Evolutionary conservation across 2,797 vertebrate genomes (phyloP), one percentile per base, ranked within the genome.

Genomic region (Hippoglossus hippoglossus): DNA sequence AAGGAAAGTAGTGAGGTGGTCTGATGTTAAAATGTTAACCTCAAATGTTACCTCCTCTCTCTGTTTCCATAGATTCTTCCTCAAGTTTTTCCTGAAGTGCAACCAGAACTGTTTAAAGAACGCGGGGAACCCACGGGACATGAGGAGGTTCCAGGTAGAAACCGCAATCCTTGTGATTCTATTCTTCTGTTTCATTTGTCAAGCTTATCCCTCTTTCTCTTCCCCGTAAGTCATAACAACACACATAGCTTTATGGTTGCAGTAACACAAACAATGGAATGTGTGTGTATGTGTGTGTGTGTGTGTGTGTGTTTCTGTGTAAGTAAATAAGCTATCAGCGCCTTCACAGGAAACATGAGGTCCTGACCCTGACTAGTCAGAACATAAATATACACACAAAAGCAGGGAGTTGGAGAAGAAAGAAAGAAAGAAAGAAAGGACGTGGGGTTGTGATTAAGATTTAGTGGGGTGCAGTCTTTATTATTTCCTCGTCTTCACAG

Each of bases 81-180:
- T 99, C 90, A 99, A 99, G 93, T 99, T 98, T 93, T 99, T 99
- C 94, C 96, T 99, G 90, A 99, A 99, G 94, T 99, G 98, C 94
- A 99, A 99, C 95, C 98, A 99, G 94, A 99, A 99, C 94, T 99
- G 98, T 94, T 94, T 99, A 94, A 99, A 99, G 94, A 99, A 99
- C 89, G 98, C 98, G 52, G 98, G 98, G 92, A 99, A 99, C 92
- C 98, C 98, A 54, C 94, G 98, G 81, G 98, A 99, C 91, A 99
- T 99, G 98, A 95, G 98, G 71, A 96, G 98, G 93, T 99, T 99
- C 94, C 98, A 99, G 97, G 98, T 99, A 89, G 15, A 68, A 54
- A 63, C 54, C 28, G 22, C 13, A 53, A 55, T 19, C 50, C 34
- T 21, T 28, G 4, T 34, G 49, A 36, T 28, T 64, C 11, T 22